Percentiles rank a stretch among this genome's conserved stretches.
phyloP scores from a whole-genome alignment of 2,888 invertebrate genomes.

The Epinotia ramella region DNA sequence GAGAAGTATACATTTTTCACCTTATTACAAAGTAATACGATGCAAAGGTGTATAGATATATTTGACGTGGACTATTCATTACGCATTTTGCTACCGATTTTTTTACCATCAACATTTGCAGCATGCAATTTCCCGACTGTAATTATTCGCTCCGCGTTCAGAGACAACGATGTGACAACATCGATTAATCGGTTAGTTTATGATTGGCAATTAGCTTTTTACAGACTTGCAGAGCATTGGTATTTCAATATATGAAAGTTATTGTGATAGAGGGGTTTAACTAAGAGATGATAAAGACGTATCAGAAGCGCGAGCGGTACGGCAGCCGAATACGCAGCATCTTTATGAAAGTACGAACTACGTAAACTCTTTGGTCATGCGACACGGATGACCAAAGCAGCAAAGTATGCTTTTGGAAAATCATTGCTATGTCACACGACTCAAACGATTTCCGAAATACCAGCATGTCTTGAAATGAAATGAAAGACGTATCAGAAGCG shows the following conservation, averaged over 20 bases:
- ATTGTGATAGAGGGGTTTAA: not conserved
- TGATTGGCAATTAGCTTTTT: slow-evolving; percentile 20
- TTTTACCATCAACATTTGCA: not conserved
- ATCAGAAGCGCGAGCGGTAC: not conserved
- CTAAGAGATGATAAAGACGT: not conserved
- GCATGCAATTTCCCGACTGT: slow-evolving; percentile 24
- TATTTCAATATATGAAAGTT: slow-evolving; percentile 24
- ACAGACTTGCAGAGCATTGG: not conserved
- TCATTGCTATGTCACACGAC: not conserved
- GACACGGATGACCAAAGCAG: not conserved
- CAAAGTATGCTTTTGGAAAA: not conserved
- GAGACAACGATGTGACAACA: slow-evolving; percentile 5
- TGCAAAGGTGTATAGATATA: not conserved
- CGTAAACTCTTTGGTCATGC: not conserved
- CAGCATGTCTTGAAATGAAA: too few species aligned
- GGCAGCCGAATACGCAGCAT: too few species aligned
- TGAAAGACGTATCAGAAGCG: too few species aligned
- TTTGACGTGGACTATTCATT: slow-evolving; percentile 3
- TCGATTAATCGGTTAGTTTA: slow-evolving; percentile 25
- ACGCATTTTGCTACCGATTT: not conserved
- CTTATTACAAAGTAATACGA: not conserved
- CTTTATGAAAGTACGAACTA: not conserved
- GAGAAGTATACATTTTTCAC: not conserved
- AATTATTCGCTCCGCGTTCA: slow-evolving; percentile 16
- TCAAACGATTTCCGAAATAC: too few species aligned